A percentile compares a stretch with the other conserved stretches of the same genome.
These are phyloP conservation scores for Drosophila subquinaria DNA, from an alignment of 2,888 invertebrate genomes.

Conservation along the genomic window DNA sequence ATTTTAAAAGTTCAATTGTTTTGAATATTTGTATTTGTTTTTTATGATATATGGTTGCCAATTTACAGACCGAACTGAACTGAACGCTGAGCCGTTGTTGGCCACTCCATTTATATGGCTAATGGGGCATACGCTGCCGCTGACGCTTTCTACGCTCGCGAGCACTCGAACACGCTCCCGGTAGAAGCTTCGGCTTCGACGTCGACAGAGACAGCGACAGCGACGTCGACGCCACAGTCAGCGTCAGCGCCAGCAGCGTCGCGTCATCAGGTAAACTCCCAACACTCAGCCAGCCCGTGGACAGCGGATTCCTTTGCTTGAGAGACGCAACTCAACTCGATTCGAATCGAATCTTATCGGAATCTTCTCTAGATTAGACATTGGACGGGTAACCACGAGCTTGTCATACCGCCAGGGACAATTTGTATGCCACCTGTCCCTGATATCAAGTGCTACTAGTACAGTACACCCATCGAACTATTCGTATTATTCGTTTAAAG, in stretches of 20 bases:
- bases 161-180: constrained; percentile 52
- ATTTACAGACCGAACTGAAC: constrained; percentile 81
- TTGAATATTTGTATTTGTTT: not conserved
- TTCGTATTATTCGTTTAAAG: not conserved
- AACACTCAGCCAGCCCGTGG: constrained; percentile 49
- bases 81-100: constrained; percentile 76
- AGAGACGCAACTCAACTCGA: constrained; percentile 19
- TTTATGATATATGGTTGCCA: constrained; percentile 40
- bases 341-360: constrained; percentile 61
- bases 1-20: constrained; percentile 14
- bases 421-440: constrained; percentile 19
- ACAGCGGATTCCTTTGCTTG: constrained; percentile 30
- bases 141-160: constrained; percentile 54
- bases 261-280: constrained; percentile 31
- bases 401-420: constrained; percentile 42
- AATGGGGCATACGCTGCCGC: constrained; percentile 15
- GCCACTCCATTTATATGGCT: constrained; percentile 77
- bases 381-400: constrained; percentile 27
- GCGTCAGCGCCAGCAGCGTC: constrained; percentile 7
- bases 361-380: constrained; percentile 62
- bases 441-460: constrained; percentile 35
- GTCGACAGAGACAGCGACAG: not conserved
- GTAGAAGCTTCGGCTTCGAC: constrained; percentile 24
- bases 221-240: constrained; percentile 1
- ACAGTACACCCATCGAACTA: constrained; percentile 9